Evolutionary conservation across 2,797 vertebrate species (phyloP).

Genomic region (Loriculus beryllinus): DNA sequence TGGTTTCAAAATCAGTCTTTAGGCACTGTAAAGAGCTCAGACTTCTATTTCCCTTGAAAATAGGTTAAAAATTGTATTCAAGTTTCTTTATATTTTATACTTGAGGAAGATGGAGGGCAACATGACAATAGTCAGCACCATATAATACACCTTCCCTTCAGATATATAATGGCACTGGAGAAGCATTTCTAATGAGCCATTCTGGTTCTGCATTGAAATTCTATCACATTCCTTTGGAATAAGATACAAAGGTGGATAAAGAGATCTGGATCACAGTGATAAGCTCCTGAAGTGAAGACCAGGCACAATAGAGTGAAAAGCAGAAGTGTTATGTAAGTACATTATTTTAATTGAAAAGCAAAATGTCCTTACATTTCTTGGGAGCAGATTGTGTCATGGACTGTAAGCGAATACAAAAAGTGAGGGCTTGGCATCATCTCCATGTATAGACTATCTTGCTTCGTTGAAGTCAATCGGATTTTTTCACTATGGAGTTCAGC

Average conservation of each 20-base stretch:
- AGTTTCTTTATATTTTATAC: neutral
- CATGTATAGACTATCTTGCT: no score
- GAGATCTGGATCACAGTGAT: neutral
- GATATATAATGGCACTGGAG: neutral
- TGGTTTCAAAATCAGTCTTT: neutral
- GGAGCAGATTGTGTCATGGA: neutral
- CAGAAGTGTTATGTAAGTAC: neutral
- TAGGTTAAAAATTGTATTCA: neutral
- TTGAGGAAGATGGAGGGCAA: neutral
- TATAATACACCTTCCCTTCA: neutral
- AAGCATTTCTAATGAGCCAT: neutral
- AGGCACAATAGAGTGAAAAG: neutral
- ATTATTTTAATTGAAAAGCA: conserved; percentile 2
- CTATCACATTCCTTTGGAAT: neutral
- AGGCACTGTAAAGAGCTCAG: neutral
- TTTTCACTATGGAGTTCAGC: neutral
- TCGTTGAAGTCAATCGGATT: neutral
- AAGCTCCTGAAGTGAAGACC: neutral
- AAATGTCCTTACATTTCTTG: neutral
- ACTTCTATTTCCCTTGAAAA: neutral
- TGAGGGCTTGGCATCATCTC: neutral
- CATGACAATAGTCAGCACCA: neutral
- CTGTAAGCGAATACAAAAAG: neutral
- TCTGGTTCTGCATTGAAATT: neutral
- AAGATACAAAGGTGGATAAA: neutral